Conservation (phyloP, 2,113 vertebrate species). For the Oreochromis aureus region DNA sequence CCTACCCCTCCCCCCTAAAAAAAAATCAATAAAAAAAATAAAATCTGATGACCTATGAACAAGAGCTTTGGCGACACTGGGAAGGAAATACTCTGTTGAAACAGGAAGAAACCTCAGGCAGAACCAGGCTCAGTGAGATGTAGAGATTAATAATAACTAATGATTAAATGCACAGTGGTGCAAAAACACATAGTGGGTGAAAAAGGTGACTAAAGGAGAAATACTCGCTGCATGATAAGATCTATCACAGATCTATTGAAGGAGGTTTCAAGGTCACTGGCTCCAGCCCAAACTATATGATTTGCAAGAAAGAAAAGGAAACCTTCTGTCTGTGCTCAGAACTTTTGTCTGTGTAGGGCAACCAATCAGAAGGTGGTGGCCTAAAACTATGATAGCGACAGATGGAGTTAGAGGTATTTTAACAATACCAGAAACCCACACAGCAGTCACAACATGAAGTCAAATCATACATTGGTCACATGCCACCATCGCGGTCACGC, state of each 20-base stretch:
- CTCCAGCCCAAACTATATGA: background rate
- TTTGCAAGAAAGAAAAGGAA: background rate
- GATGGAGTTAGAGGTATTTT: background rate
- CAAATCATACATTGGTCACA: background rate
- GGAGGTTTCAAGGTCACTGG: background rate
- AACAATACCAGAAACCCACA: too few species aligned
- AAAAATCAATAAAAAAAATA: fast-evolving
- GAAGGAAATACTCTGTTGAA: background rate
- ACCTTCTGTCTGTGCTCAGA: background rate
- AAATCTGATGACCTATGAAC: background rate
- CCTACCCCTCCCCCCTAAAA: fast-evolving
- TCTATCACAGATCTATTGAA: background rate
- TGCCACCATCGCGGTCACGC: background rate
- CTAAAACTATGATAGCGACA: background rate
- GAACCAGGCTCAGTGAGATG: background rate
- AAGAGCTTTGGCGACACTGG: background rate
- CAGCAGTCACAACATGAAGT: background rate
- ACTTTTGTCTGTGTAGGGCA: background rate
- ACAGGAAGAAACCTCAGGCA: background rate
- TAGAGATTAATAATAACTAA: background rate
- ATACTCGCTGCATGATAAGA: fast-evolving
- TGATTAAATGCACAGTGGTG: fast-evolving
- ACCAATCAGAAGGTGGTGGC: background rate
- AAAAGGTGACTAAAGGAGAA: background rate
- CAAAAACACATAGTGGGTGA: background rate